Evolutionary conservation across 2,797 vertebrate genomes (phyloP).

Genomic region (Urosaurus nigricauda): DNA sequence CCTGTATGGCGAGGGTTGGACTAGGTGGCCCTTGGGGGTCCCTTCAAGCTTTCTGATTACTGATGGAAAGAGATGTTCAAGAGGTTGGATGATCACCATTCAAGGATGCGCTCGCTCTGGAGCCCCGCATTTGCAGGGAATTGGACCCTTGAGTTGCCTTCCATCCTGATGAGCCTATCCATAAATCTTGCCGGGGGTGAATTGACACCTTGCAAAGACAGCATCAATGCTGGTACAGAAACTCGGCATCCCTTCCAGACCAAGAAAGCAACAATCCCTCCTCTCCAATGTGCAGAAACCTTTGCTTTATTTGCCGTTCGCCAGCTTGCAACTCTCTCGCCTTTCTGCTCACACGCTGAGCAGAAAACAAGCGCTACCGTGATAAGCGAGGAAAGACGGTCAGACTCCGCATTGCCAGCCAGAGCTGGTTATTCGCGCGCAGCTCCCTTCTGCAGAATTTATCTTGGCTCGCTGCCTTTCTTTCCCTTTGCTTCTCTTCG

Average conservation of each 20-base stretch:
- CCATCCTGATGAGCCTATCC: no score
- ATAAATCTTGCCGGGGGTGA: no score
- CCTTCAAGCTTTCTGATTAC: no score
- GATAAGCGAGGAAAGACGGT: neutral
- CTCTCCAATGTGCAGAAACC: accelerated
- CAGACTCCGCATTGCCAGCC: neutral
- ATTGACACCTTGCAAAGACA: no score
- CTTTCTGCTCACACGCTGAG: neutral
- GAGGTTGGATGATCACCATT: no score
- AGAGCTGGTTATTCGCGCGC: neutral
- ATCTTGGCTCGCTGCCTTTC: neutral
- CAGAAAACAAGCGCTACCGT: neutral
- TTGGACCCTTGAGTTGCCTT: no score
- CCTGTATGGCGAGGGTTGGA: no score
- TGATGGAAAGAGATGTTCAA: no score
- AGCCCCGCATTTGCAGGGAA: no score
- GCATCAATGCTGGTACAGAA: neutral
- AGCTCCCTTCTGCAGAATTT: neutral
- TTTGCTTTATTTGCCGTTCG: no score
- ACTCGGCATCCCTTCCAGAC: neutral
- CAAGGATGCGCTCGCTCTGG: no score
- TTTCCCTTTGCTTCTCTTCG: neutral
- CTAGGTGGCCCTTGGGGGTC: no score
- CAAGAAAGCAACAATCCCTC: neutral
- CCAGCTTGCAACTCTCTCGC: neutral